Conservation (phyloP, 2,888 invertebrate species). For the Pardosa pseudoannulata region DNA sequence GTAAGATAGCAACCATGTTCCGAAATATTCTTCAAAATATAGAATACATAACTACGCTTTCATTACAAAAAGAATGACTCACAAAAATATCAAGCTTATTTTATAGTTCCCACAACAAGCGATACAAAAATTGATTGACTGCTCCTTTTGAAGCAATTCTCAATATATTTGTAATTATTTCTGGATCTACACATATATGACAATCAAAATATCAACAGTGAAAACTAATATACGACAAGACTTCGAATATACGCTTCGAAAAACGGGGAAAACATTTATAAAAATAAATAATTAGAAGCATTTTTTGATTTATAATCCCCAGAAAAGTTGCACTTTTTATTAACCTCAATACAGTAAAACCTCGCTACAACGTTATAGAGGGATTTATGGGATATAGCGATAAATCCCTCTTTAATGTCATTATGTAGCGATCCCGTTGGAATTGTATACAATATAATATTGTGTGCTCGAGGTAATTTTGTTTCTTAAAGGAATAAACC, state of each 20-base stretch:
- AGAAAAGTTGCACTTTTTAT: too few species aligned
- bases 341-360: too few species aligned
- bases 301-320: not conserved
- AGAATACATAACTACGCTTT: constrained; percentile 25
- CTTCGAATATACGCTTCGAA: not conserved
- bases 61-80: constrained; percentile 50
- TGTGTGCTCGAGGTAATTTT: too few species aligned
- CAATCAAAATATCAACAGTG: not conserved
- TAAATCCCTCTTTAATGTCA: too few species aligned
- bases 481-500: too few species aligned
- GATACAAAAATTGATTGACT: constrained; percentile 65
- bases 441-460: too few species aligned
- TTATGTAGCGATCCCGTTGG: too few species aligned
- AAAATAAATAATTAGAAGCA: not conserved
- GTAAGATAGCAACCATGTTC: not conserved
- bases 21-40: not conserved
- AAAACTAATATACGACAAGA: not conserved
- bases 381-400: too few species aligned
- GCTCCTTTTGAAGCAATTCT: not conserved
- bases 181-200: not conserved
- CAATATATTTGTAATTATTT: not conserved
- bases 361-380: too few species aligned
- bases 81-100: constrained; percentile 63
- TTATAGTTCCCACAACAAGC: constrained; percentile 50
- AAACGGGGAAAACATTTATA: too few species aligned